Evolutionary conservation across 1,140 invertebrate genomes (phyloP).

Genomic region (Calliphora vicina): DNA sequence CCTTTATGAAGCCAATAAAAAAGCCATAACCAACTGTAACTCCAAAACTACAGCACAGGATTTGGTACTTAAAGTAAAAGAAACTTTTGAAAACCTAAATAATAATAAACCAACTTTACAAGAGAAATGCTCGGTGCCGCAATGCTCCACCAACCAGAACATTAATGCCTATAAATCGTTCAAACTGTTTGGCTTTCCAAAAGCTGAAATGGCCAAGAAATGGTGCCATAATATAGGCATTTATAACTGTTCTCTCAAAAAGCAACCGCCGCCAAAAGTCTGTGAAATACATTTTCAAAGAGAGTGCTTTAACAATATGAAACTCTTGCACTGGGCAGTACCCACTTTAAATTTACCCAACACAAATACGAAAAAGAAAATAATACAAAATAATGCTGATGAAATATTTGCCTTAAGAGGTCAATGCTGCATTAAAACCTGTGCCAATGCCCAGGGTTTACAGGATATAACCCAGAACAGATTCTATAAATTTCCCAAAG

Average conservation of each 20-base stretch:
- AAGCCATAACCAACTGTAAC: too few relatives aligned
- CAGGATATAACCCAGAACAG: background rate
- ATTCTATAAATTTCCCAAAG: conserved; percentile 51
- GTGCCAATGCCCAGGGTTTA: conserved; percentile 48
- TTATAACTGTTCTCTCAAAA: background rate
- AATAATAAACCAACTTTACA: background rate
- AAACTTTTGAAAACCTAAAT: background rate
- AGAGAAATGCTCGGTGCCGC: background rate
- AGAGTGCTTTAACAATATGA: conserved; percentile 9
- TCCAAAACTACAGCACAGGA: too few relatives aligned
- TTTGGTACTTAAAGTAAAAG: background rate
- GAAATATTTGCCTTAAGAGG: background rate
- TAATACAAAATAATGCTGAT: background rate
- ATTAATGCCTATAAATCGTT: background rate
- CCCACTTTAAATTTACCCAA: conserved; percentile 34
- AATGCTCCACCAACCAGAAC: background rate
- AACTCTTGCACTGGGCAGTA: conserved; percentile 23
- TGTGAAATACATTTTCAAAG: conserved; percentile 29
- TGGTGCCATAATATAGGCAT: background rate
- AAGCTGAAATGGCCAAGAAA: background rate
- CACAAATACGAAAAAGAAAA: background rate
- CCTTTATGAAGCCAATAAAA: background rate
- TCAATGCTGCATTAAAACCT: conserved; percentile 52
- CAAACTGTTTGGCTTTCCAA: background rate
- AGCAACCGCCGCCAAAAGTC: background rate